phyloP scores from a whole-genome alignment of 1,140 invertebrate species.

The Dendroctonus ponderosae region DNA sequence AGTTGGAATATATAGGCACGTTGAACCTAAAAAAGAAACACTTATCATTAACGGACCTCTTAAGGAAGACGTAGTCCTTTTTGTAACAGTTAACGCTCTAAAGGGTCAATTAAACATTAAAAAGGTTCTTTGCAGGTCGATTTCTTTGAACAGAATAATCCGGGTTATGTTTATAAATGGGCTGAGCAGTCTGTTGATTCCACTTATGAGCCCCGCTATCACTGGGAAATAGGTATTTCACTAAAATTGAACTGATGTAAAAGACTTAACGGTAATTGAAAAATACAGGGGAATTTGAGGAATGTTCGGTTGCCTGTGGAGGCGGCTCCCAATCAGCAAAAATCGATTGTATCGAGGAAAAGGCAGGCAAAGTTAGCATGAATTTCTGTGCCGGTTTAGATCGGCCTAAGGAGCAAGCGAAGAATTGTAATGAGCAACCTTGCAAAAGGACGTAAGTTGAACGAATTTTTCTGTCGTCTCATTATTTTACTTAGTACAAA shows the following conservation, averaged over 20 bases:
- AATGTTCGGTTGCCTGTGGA: constrained; percentile 53
- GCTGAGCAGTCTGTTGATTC: constrained; percentile 42
- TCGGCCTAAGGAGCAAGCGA: constrained; percentile 47
- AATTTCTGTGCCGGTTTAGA: constrained; percentile 49
- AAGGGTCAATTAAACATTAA: neutral
- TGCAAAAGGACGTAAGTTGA: constrained; percentile 52
- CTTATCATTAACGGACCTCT: constrained; percentile 54
- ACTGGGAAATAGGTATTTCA: constrained; percentile 52
- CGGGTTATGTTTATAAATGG: constrained; percentile 53
- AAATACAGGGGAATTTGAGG: constrained; percentile 48
- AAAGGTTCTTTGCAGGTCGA: constrained; percentile 44
- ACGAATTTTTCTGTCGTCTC: neutral
- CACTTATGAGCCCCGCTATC: constrained; percentile 49
- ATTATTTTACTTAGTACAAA: no score
- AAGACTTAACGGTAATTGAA: neutral
- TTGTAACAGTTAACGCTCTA: constrained; percentile 38
- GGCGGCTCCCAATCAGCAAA: constrained; percentile 52
- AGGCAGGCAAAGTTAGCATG: constrained; percentile 51
- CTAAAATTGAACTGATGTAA: neutral
- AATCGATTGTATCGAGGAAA: constrained; percentile 52
- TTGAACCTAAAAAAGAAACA: constrained; percentile 51
- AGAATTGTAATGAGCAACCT: constrained; percentile 51
- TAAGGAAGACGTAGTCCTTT: constrained; percentile 49
- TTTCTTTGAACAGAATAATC: constrained; percentile 49
- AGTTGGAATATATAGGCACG: constrained; percentile 51